Evolutionary conservation across 1,140 invertebrate species (phyloP), one percentile per base, ranked within the genome.

Genomic region (Drosophila littoralis): DNA sequence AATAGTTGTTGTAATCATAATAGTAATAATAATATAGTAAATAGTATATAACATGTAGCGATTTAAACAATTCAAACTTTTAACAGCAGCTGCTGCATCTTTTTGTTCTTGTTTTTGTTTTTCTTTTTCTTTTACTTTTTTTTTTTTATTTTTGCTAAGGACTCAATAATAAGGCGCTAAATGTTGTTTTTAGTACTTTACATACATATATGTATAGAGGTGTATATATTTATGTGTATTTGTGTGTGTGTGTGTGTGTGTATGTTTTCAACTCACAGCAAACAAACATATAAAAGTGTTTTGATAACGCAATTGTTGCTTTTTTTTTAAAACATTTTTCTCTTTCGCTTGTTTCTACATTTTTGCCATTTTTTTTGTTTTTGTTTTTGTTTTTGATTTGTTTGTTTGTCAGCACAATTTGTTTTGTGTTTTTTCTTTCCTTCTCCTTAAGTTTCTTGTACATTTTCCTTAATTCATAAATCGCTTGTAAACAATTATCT

Each of bases 101-200:
- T 45, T 61, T 33, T 45, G 22, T 55, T 22, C 9, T 64, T 46
- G 32, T 45, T 9, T 64, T 28, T n/a, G 8, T 51, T 15, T n/a
- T 8, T 40, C 15, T 58, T 1, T 32, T 13, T 52, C 15, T 42
- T 7, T 48, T 55, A 65, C 2, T 32, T 13, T 52, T 28, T 42
- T 7, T 48, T 55, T 68, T 59, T 17, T 54, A n/a, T 51, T 55
- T 83, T 84, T 65, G 75, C 75, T 82, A 85, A 85, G 82, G 82
- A 85, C 82, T 85, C 82, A 76, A 82, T 85, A 60, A 66, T 85
- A 85, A 85, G 82, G 82, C 82, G 82, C 82, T 85, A 82, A 82
- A 67, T 81, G 67, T 85, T 67, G 46, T 75, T 50, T 50, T 54
- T 66, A 36, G 43, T 66, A 32, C 28, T 72, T 15, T 54, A n/a